These are phyloP conservation scores for Eustalomyia histrio DNA, from an alignment of 2,888 invertebrate species.

Conservation along the genomic window DNA sequence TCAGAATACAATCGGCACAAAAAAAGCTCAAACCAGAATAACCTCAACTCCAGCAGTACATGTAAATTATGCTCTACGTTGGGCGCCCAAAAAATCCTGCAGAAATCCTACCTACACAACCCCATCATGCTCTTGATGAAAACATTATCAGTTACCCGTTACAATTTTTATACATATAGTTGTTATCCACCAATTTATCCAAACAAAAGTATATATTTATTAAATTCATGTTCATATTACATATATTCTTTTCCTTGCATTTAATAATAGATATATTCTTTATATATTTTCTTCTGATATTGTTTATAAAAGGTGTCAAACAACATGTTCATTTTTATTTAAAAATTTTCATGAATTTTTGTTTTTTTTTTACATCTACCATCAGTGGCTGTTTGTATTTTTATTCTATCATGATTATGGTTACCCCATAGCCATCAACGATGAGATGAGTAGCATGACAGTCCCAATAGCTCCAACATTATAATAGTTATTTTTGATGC, in stretches of 20 bases:
- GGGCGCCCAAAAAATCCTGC: no score
- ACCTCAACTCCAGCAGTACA: no score
- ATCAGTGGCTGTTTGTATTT: conserved; percentile 21
- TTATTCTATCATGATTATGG: conserved; percentile 35
- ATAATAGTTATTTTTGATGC: conserved; percentile 27
- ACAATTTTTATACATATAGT: no score
- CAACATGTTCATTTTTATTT: conserved; percentile 35
- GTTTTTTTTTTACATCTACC: conserved; percentile 4
- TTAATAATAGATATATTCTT: background rate
- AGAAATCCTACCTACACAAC: no score
- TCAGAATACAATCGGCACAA: no score
- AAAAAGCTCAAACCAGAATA: no score
- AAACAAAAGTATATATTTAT: no score
- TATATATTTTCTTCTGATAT: background rate
- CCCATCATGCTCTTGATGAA: no score
- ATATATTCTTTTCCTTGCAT: background rate
- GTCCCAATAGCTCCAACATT: conserved; percentile 17
- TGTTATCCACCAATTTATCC: no score
- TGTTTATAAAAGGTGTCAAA: conserved; percentile 44
- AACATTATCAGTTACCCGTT: no score
- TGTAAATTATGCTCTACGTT: no score
- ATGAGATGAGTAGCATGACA: conserved; percentile 18
- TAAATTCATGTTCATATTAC: no score
- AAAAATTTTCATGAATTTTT: conserved; percentile 42
- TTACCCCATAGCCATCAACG: conserved; percentile 41